Conservation (phyloP, 2,888 invertebrate genomes). For the Tromatobia lineatoria region DNA sequence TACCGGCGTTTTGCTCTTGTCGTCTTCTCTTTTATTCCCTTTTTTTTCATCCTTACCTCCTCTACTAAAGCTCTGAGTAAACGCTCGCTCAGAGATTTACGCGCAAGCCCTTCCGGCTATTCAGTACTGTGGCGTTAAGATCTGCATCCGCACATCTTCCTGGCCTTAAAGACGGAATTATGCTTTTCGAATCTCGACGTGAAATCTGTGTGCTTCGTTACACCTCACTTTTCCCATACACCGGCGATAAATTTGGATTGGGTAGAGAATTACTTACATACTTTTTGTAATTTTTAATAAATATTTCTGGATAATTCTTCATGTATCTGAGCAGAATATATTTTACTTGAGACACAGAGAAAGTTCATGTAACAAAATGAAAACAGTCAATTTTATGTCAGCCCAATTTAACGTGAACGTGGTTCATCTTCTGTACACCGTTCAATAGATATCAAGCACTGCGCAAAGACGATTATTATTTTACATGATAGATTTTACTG, state of each 20-base stretch:
- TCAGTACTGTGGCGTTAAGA: slow-evolving; percentile 64
- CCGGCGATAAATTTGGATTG: neutral
- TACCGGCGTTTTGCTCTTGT: slow-evolving; percentile 50
- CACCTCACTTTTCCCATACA: neutral
- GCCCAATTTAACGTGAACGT: too few relatives aligned
- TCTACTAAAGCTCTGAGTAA: slow-evolving; percentile 61
- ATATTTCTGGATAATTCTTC: neutral
- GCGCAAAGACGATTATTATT: too few relatives aligned
- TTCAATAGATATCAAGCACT: too few relatives aligned
- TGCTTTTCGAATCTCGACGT: slow-evolving; percentile 53
- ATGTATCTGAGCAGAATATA: neutral
- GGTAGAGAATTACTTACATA: neutral
- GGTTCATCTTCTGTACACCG: too few relatives aligned
- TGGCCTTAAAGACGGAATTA: slow-evolving; percentile 57
- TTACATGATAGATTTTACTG: too few relatives aligned
- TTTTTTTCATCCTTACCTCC: slow-evolving; percentile 38
- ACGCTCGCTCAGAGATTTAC: slow-evolving; percentile 66
- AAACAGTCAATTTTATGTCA: neutral
- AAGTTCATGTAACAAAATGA: neutral
- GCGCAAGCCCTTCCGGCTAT: slow-evolving; percentile 68
- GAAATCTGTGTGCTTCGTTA: slow-evolving; percentile 39
- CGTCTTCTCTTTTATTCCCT: slow-evolving; percentile 37
- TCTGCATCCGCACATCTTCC: slow-evolving; percentile 50
- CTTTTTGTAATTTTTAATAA: neutral
- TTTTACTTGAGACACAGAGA: neutral